Evolutionary conservation across 1,140 invertebrate genomes (phyloP).

Genomic region (Coptotermes formosanus): DNA sequence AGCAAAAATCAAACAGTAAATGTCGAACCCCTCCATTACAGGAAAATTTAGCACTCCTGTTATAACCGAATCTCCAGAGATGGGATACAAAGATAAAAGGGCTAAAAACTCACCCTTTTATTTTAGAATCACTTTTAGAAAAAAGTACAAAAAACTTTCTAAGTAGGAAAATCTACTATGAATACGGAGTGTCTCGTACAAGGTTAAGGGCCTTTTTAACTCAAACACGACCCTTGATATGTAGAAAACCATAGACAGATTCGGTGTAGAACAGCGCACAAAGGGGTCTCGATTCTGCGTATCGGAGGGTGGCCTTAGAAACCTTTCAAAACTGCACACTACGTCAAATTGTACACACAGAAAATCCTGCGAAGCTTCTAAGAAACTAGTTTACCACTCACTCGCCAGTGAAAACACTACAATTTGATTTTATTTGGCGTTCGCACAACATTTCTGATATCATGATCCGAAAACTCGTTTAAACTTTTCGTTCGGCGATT

Average conservation of each 20-base stretch:
- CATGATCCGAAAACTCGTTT: background rate
- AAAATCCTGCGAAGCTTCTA: too few relatives aligned
- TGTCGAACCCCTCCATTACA: background rate
- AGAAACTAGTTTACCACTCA: too few relatives aligned
- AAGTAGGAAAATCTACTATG: background rate
- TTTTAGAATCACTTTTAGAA: background rate
- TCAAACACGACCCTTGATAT: constrained; percentile 6
- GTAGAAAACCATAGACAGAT: background rate
- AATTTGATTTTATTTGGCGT: too few relatives aligned
- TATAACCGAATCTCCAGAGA: background rate
- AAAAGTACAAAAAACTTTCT: background rate
- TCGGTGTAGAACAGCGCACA: background rate
- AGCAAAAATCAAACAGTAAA: background rate
- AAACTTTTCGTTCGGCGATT: background rate
- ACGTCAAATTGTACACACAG: too few relatives aligned
- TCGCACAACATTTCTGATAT: too few relatives aligned
- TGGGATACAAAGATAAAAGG: too few relatives aligned
- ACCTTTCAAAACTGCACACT: too few relatives aligned
- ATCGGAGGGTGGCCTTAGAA: background rate
- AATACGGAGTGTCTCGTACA: background rate
- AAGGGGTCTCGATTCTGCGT: background rate
- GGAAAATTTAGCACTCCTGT: background rate
- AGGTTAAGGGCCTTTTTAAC: background rate
- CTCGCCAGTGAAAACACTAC: too few relatives aligned
- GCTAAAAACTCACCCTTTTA: background rate